Conservation (phyloP, 2,888 invertebrate genomes). For the Drosophila nr. perissopoda region DNA sequence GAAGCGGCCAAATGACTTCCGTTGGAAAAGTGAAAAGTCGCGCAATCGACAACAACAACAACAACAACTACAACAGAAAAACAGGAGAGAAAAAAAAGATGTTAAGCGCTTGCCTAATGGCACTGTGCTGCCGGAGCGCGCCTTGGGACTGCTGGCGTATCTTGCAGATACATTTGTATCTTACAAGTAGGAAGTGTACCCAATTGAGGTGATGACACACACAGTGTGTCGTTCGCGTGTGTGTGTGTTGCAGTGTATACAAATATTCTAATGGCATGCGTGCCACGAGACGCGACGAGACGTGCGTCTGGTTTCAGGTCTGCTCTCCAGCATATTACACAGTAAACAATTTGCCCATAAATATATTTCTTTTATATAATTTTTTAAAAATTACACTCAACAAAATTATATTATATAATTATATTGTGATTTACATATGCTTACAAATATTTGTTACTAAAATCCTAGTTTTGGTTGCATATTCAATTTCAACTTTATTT, state of each 20-base stretch:
- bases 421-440: background rate
- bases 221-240: constrained; percentile 47
- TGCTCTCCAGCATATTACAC: constrained; percentile 26
- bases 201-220: constrained; percentile 82
- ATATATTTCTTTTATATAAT: background rate
- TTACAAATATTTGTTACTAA: background rate
- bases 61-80: background rate
- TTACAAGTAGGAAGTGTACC: constrained; percentile 84
- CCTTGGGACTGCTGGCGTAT: constrained; percentile 30
- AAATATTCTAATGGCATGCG: constrained; percentile 74
- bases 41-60: constrained; percentile 33
- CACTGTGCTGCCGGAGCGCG: constrained; percentile 10
- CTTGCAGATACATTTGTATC: constrained; percentile 67
- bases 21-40: constrained; percentile 73
- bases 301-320: constrained; percentile 32
- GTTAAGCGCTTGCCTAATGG: constrained; percentile 64
- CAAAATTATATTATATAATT: background rate
- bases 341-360: background rate
- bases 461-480: background rate
- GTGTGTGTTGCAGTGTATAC: constrained; percentile 58
- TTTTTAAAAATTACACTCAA: background rate
- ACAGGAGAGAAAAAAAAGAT: constrained; percentile 12
- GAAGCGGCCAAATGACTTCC: constrained; percentile 71
- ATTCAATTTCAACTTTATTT: background rate
- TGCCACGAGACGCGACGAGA: constrained; percentile 51